A percentile compares a stretch with the other conserved stretches of the same genome.
phyloP scores from a whole-genome alignment of 2,888 invertebrate species.

The Ceraclea dissimilis region DNA sequence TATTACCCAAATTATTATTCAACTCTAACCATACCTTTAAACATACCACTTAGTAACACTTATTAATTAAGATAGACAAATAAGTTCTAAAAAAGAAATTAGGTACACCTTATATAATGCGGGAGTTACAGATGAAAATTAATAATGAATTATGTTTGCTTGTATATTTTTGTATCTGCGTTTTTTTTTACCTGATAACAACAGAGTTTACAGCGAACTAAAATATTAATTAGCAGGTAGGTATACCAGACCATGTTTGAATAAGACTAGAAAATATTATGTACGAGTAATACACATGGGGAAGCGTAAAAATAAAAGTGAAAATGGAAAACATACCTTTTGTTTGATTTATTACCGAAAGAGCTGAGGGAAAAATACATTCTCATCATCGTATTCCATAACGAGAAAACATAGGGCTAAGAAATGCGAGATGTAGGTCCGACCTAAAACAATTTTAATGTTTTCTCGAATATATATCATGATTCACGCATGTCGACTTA shows the following conservation, averaged over 20 bases:
- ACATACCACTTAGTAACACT: too few species aligned
- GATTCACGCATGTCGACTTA: neutral
- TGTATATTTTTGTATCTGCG: too few species aligned
- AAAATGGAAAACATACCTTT: conserved; percentile 16
- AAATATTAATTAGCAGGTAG: too few species aligned
- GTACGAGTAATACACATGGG: conserved; percentile 15
- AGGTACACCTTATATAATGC: too few species aligned
- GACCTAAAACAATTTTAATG: conserved; percentile 9
- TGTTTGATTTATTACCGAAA: conserved; percentile 17
- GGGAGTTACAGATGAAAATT: too few species aligned
- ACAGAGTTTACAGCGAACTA: too few species aligned
- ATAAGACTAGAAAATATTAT: conserved; percentile 7
- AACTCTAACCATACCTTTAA: too few species aligned
- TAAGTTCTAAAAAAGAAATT: too few species aligned
- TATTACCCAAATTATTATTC: too few species aligned
- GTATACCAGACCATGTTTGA: neutral
- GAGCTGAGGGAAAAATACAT: conserved; percentile 12
- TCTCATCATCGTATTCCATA: conserved; percentile 10
- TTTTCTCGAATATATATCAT: conserved; percentile 1
- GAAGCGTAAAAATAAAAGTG: conserved; percentile 8
- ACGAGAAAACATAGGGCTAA: conserved; percentile 2
- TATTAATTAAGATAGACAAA: too few species aligned
- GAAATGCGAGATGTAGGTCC: neutral
- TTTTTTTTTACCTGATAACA: too few species aligned
- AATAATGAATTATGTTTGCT: too few species aligned